A percentile compares a stretch with the other conserved stretches of the same genome.
These are phyloP conservation scores for Chrysina gloriosa DNA, from an alignment of 2,888 invertebrate species.

Conservation along the genomic window DNA sequence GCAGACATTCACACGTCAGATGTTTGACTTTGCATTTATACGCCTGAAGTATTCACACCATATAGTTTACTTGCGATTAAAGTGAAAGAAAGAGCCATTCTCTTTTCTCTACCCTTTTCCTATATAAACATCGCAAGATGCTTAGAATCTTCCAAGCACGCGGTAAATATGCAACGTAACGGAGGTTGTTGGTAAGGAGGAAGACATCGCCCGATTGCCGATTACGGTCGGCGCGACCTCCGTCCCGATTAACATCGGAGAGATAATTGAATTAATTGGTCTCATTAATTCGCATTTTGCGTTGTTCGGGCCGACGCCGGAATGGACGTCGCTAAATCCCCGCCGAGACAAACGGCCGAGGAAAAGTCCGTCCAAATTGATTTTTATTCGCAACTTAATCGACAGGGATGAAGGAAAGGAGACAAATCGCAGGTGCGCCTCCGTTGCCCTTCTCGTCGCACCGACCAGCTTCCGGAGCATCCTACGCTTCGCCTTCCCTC, in stretches of 20 bases:
- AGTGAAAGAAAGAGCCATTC: too few species aligned
- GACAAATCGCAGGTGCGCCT: conserved; percentile 40
- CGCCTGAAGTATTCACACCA: too few species aligned
- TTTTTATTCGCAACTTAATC: conserved; percentile 56
- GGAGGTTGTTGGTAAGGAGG: too few species aligned
- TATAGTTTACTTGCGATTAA: too few species aligned
- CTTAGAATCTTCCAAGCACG: too few species aligned
- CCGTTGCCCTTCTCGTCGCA: background rate
- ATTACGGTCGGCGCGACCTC: background rate
- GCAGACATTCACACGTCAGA: too few species aligned
- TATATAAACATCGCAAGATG: too few species aligned
- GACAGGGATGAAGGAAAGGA: conserved; percentile 41
- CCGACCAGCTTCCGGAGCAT: background rate
- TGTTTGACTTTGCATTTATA: too few species aligned
- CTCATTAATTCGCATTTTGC: conserved; percentile 67
- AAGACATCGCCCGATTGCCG: background rate
- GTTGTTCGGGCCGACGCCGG: conserved; percentile 58
- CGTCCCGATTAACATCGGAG: conserved; percentile 6
- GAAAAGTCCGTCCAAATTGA: conserved; percentile 59
- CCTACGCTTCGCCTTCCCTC: background rate
- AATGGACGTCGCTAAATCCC: conserved; percentile 62
- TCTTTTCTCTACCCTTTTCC: too few species aligned
- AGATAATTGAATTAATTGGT: conserved; percentile 69
- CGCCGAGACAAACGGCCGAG: conserved; percentile 64
- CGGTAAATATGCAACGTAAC: too few species aligned